phyloP scores from a whole-genome alignment of 2,797 vertebrate species.

The Miichthys miiuy region DNA sequence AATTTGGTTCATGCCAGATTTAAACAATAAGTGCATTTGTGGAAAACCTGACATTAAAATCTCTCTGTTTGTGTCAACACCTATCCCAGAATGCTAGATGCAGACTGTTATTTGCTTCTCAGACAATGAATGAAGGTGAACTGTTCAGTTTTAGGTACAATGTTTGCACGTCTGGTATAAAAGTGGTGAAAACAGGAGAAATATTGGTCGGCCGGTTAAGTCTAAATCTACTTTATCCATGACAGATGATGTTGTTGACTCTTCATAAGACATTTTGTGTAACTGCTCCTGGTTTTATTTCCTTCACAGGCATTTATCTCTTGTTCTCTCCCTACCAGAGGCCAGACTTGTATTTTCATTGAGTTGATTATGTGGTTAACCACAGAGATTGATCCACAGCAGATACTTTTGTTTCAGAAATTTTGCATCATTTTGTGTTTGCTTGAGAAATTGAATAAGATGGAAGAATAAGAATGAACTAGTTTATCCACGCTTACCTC shows the following conservation, averaged over 20 bases:
- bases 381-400: conserved; percentile 13
- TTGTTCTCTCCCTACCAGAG: not conserved
- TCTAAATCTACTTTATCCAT: not conserved
- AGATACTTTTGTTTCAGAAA: conserved; percentile 27
- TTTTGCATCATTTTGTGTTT: conserved; percentile 21
- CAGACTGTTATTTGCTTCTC: conserved; percentile 13
- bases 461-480: not conserved
- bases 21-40: conserved; percentile 4
- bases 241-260: not conserved
- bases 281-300: conserved; percentile 4
- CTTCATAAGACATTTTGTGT: not conserved
- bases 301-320: not conserved
- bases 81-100: not conserved
- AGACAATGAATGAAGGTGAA: not conserved
- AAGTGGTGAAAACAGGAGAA: not conserved
- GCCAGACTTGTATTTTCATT: conserved; percentile 11
- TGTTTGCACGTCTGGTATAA: not conserved
- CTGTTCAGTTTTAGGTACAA: not conserved
- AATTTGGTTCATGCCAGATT: conserved; percentile 3
- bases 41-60: conserved; percentile 14
- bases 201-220: not conserved
- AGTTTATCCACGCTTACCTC: not conserved
- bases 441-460: conserved; percentile 9
- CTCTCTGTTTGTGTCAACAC: conserved; percentile 4
- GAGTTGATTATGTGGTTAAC: conserved; percentile 44